Conservation (phyloP, 2,888 invertebrate genomes). For the Opisthograptis luteolata region DNA sequence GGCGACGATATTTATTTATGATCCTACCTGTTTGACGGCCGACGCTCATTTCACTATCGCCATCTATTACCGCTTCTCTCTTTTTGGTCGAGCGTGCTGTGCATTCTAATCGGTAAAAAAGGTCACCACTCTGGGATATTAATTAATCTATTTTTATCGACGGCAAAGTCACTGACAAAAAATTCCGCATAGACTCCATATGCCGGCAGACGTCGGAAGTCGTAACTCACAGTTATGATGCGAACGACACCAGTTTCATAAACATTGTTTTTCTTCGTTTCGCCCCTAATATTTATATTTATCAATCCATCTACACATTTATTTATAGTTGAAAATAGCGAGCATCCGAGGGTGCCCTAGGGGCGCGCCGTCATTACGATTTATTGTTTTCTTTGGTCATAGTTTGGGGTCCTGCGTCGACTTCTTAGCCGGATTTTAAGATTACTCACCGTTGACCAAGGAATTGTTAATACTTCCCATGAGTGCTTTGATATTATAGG, state of each 20-base stretch:
- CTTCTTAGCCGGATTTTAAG: slow-evolving; percentile 66
- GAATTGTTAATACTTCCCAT: slow-evolving; percentile 48
- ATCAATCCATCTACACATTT: slow-evolving; percentile 85
- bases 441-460: slow-evolving; percentile 58
- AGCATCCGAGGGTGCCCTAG: slow-evolving; percentile 79
- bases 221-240: slow-evolving; percentile 84
- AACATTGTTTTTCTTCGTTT: slow-evolving; percentile 84
- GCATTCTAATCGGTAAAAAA: slow-evolving; percentile 34
- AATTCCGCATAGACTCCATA: slow-evolving; percentile 75
- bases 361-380: slow-evolving; percentile 79
- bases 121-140: slow-evolving; percentile 34
- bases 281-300: slow-evolving; percentile 85
- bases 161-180: slow-evolving; percentile 61
- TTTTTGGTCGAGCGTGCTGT: slow-evolving; percentile 27
- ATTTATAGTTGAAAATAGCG: slow-evolving; percentile 83
- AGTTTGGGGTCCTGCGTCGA: slow-evolving; percentile 64
- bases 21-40: slow-evolving; percentile 73
- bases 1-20: slow-evolving; percentile 77
- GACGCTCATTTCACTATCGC: slow-evolving; percentile 58
- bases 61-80: slow-evolving; percentile 29
- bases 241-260: slow-evolving; percentile 84
- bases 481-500: slow-evolving; percentile 42
- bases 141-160: slow-evolving; percentile 58
- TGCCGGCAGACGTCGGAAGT: slow-evolving; percentile 81
- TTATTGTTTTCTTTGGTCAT: slow-evolving; percentile 82